Evolutionary conservation across 2,113 vertebrate genomes (phyloP).

Genomic region (Chaetodon auriga): DNA sequence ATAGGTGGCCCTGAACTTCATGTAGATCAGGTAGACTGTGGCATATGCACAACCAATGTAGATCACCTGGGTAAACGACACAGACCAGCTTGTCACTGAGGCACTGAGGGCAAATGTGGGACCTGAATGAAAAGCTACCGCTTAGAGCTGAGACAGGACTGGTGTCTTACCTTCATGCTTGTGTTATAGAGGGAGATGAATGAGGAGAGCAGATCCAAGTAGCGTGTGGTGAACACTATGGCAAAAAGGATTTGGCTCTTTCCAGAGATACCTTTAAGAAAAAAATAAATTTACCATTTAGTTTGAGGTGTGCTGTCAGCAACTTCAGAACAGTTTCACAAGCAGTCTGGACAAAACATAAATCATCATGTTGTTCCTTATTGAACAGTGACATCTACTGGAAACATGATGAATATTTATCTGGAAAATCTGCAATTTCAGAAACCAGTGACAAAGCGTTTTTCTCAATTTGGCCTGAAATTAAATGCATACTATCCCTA

Average conservation of each 20-base stretch:
- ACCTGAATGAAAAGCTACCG: neutral
- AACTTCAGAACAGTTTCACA: neutral
- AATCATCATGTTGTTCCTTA: neutral
- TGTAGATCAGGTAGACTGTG: slow-evolving; percentile 96
- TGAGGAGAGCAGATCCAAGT: slow-evolving; percentile 97
- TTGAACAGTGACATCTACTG: slow-evolving; percentile 64
- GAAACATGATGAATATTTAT: slow-evolving; percentile 8
- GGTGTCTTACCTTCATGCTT: slow-evolving; percentile 93
- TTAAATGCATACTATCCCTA: neutral
- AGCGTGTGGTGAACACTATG: slow-evolving; percentile 97
- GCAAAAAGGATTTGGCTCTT: slow-evolving; percentile 99
- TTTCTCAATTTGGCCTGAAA: neutral
- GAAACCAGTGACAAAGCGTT: neutral
- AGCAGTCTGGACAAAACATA: too few relatives aligned
- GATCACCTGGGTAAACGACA: slow-evolving; percentile 86
- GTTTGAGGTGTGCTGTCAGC: neutral
- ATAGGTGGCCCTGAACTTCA: slow-evolving; percentile 98
- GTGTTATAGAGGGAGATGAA: slow-evolving; percentile 99
- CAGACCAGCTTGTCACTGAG: neutral
- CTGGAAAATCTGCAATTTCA: neutral
- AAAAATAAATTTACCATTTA: slow-evolving; percentile 22
- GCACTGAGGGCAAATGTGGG: neutral
- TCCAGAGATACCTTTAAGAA: slow-evolving; percentile 93
- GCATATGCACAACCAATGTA: slow-evolving; percentile 95
- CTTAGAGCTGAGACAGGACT: neutral